A percentile compares a stretch with the other conserved stretches of the same genome.
phyloP scores from a whole-genome alignment of 2,797 vertebrate species.

The Natrix natrix region DNA sequence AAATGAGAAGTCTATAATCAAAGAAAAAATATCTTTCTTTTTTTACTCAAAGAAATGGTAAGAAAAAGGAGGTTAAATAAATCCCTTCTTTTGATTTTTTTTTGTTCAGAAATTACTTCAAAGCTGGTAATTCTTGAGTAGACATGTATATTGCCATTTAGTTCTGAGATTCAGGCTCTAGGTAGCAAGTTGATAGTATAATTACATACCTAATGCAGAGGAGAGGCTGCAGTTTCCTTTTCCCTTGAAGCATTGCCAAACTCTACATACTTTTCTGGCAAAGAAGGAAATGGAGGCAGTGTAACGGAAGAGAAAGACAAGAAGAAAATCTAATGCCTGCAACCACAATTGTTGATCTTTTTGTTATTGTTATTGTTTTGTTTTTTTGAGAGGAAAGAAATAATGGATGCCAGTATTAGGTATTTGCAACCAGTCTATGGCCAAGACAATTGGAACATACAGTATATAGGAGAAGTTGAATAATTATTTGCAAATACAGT shows the following conservation, averaged over 20 bases:
- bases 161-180: neutral
- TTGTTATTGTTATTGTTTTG: neutral
- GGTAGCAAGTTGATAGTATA: neutral
- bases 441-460: neutral
- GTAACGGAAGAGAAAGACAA: neutral
- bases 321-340: neutral
- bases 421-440: neutral
- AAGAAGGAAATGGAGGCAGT: neutral
- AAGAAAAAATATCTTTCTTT: neutral
- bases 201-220: neutral
- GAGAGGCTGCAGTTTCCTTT: neutral
- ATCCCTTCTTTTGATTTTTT: neutral
- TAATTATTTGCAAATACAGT: neutral
- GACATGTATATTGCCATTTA: neutral
- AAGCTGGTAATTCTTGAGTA: neutral
- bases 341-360: neutral
- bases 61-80: neutral
- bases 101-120: neutral
- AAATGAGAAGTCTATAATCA: neutral
- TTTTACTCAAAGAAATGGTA: neutral
- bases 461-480: neutral
- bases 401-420: neutral
- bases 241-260: neutral
- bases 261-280: neutral
- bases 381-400: neutral